These are phyloP conservation scores for Popillia japonica DNA, from an alignment of 1,140 invertebrate species.

Conservation along the genomic window DNA sequence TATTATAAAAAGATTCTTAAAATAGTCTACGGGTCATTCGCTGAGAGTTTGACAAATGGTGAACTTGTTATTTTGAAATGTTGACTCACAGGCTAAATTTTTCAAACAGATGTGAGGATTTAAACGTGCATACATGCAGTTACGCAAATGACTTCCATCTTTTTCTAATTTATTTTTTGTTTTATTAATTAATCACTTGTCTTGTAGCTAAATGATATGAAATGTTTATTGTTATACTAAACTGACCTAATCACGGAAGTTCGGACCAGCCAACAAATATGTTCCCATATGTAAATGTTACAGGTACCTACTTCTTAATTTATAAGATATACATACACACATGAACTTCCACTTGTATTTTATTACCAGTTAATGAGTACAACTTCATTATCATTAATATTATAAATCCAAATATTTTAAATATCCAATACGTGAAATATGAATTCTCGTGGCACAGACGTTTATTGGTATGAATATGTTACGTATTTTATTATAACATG, in stretches of 20 bases:
- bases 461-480: slow-evolving; percentile 12
- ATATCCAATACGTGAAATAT: slow-evolving; percentile 16
- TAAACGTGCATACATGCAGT: not conserved
- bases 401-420: slow-evolving; percentile 22
- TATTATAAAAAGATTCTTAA: slow-evolving; percentile 13
- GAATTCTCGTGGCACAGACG: not conserved
- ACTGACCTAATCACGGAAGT: no score
- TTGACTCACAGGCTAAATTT: not conserved
- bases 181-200: no score
- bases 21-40: not conserved
- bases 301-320: no score
- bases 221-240: no score
- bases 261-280: no score
- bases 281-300: no score
- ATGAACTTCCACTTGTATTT: not conserved
- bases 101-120: not conserved
- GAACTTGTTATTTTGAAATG: slow-evolving; percentile 13
- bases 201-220: no score
- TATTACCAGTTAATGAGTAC: not conserved
- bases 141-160: no score
- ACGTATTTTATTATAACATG: slow-evolving; percentile 2
- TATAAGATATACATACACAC: no score
- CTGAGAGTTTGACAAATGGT: slow-evolving; percentile 25
- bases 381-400: not conserved
- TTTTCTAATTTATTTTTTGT: no score